Evolutionary conservation across 2,113 vertebrate genomes (phyloP), one percentile per base, ranked within the genome.

Genomic region (Vanacampus margaritifer): DNA sequence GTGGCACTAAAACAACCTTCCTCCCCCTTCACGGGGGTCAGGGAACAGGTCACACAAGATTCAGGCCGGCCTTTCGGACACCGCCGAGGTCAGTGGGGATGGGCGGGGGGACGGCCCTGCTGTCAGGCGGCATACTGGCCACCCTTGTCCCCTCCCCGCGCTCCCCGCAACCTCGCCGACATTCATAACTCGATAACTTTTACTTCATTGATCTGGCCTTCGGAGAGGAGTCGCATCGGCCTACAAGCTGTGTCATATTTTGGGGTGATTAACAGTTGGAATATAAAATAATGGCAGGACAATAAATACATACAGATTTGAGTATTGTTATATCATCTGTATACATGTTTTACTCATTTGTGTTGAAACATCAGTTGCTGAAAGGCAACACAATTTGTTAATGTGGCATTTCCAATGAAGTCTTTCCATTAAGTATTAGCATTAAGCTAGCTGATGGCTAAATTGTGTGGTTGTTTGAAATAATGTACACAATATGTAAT

Each of bases 131-230:
- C 65, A 66, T 59, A 45, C 56, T 60, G 64, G 70, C 72, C 61
- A 76, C 73, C 67, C 77, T 71, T 75, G 51, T 79, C 83, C 67
- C 59, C 70, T 84, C 54, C 79, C 78, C 58, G 72, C 73, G 1
- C 16, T 5, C 14, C 54, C 32, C 71, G 73, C 68, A 71, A 13
- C 69, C 75, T 54, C 3, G 45, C 63, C 67, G 74, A 69, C 78
- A 89, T 88, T 87, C 81, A 85, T 74, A 88, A 81, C 82, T 71
- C 78, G 84, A 86, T 89, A 86, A 86, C 88, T 87, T 81, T 84
- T 79, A 64, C 75, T 71, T 14, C 81, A 92, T 91, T 84, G 90
- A 91, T 91, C 88, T 23, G 73, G 69, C 76, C 64, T 63, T 9
- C 67, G 69, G 72, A 86, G 84, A n/a, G 16, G 45, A 82, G 67